Conservation (phyloP, 2,888 invertebrate species). For the Megalurothrips usitatus region DNA sequence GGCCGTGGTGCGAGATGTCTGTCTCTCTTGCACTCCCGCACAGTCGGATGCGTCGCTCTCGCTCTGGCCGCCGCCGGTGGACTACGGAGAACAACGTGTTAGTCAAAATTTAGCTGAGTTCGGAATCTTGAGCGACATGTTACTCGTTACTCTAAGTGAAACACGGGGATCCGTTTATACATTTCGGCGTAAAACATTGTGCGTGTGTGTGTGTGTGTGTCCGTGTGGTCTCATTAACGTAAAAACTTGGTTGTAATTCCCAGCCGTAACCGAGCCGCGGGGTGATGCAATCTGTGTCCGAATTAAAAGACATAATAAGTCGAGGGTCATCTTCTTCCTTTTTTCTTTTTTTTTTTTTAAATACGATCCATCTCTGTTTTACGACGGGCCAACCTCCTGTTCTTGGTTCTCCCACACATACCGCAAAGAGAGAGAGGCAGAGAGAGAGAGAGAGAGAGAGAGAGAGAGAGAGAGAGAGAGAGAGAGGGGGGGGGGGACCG, state of each 20-base stretch:
- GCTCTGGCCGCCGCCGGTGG: too few relatives aligned
- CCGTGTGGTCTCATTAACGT: background rate
- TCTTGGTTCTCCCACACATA: background rate
- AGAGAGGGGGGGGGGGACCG: too few relatives aligned
- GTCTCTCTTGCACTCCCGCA: too few relatives aligned
- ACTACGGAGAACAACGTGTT: too few relatives aligned
- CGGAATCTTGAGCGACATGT: too few relatives aligned
- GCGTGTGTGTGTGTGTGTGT: too few relatives aligned
- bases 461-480: background rate
- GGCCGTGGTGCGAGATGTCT: too few relatives aligned
- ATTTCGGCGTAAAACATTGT: too few relatives aligned
- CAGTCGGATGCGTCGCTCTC: too few relatives aligned
- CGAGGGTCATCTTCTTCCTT: background rate
- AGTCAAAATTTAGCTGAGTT: too few relatives aligned
- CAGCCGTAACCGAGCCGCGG: background rate
- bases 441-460: background rate
- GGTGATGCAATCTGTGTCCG: slow-evolving; percentile 19
- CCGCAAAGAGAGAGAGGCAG: background rate
- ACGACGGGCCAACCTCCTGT: background rate
- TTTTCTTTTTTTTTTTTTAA: background rate
- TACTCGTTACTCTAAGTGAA: too few relatives aligned
- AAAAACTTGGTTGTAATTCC: background rate
- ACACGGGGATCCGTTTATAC: too few relatives aligned
- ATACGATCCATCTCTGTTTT: background rate
- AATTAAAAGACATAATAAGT: slow-evolving; percentile 8